Conservation (phyloP, 2,797 vertebrate genomes). For the Sebastes steindachneri region DNA sequence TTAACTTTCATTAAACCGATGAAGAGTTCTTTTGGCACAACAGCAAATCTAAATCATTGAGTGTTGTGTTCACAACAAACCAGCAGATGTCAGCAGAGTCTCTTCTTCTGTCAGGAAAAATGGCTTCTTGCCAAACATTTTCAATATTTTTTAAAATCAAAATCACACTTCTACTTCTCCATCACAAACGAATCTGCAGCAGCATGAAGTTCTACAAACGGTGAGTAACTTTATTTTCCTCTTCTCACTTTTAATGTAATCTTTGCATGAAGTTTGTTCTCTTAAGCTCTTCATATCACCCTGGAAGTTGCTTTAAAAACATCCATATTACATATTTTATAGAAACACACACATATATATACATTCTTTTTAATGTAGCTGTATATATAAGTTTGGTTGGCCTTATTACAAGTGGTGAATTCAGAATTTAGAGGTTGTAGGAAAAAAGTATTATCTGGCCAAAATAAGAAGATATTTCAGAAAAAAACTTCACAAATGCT, state of each 20-base stretch:
- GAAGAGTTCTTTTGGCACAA: background rate
- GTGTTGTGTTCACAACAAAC: background rate
- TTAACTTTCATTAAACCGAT: background rate
- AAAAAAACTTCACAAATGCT: background rate
- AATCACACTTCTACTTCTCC: background rate
- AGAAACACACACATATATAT: background rate
- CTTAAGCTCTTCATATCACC: background rate
- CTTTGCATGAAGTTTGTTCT: background rate
- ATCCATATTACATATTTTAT: background rate
- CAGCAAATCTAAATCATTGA: background rate
- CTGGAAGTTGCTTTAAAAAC: background rate
- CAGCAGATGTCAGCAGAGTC: constrained; percentile 61
- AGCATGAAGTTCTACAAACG: background rate
- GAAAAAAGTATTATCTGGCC: too few relatives aligned
- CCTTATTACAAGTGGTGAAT: too few relatives aligned
- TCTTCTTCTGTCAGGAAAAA: background rate
- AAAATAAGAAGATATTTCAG: background rate
- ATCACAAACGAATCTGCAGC: background rate
- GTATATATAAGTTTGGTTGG: too few relatives aligned
- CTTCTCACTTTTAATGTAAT: background rate
- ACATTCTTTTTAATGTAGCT: background rate
- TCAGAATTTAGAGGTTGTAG: too few relatives aligned
- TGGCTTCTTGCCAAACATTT: background rate
- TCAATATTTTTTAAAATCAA: background rate
- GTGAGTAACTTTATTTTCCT: constrained; percentile 41